Conservation (phyloP, 2,888 invertebrate species). For the Cryptocheilus praepositus region DNA sequence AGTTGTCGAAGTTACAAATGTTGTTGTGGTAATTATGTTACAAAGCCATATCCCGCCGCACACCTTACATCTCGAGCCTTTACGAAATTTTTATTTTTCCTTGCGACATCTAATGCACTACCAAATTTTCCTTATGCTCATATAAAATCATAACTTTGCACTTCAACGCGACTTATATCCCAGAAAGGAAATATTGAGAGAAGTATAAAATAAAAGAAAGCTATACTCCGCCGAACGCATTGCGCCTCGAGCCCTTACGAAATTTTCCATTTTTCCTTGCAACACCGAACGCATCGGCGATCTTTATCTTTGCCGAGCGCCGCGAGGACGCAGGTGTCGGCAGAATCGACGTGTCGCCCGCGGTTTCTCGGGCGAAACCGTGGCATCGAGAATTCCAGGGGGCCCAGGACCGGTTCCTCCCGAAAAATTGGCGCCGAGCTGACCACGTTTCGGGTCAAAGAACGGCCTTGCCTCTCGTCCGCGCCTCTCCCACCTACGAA, state of each 20-base stretch:
- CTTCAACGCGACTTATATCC: too few relatives aligned
- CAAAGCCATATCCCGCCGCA: too few relatives aligned
- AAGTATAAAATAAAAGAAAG: too few relatives aligned
- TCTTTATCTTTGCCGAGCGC: neutral
- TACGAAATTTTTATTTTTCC: too few relatives aligned
- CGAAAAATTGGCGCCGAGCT: conserved; percentile 69
- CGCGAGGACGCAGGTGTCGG: conserved; percentile 13
- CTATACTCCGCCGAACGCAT: neutral
- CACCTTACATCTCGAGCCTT: too few relatives aligned
- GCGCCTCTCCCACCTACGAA: conserved; percentile 23
- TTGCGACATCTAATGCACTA: too few relatives aligned
- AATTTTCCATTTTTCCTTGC: neutral
- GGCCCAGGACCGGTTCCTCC: conserved; percentile 64
- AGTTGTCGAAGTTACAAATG: too few relatives aligned
- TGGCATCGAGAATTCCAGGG: conserved; percentile 55
- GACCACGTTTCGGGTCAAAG: conserved; percentile 70
- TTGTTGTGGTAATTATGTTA: too few relatives aligned
- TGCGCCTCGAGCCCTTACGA: too few relatives aligned
- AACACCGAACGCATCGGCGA: neutral
- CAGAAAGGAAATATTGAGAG: too few relatives aligned
- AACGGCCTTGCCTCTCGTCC: conserved; percentile 70
- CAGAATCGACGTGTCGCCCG: neutral
- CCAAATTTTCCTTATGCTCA: too few relatives aligned
- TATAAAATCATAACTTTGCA: too few relatives aligned
- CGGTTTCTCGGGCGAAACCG: conserved; percentile 40